Conservation (phyloP, 2,797 vertebrate species). For the Sorex maritimensis region DNA sequence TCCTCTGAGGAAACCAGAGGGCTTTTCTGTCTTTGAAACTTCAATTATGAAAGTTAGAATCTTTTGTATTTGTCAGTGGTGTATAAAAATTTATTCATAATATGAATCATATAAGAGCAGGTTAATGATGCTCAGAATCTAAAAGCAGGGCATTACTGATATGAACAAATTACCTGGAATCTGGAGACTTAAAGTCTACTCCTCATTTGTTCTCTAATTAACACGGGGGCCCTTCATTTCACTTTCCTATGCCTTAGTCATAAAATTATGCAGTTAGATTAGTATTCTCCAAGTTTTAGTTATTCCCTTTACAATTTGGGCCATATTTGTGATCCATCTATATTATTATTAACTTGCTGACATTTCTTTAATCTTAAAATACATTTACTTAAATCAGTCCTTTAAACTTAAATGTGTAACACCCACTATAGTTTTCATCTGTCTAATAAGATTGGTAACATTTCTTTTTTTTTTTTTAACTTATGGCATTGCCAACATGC, state of each 20-base stretch:
- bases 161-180: conserved; percentile 77
- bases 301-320: conserved; percentile 37
- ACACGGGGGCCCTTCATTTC: conserved; percentile 70
- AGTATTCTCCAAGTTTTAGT: conserved; percentile 40
- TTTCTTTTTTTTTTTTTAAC: too few species aligned
- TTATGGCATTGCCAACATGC: background rate
- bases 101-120: conserved; percentile 70
- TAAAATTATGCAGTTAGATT: conserved; percentile 12
- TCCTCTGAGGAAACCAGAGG: conserved; percentile 74
- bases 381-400: background rate
- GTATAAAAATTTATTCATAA: conserved; percentile 79
- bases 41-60: conserved; percentile 83
- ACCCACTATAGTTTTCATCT: background rate
- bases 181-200: conserved; percentile 60
- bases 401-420: conserved; percentile 1
- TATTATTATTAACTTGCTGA: conserved; percentile 45
- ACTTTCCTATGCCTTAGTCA: conserved; percentile 12
- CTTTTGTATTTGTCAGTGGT: conserved; percentile 74
- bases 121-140: conserved; percentile 71
- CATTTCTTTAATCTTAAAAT: conserved; percentile 1
- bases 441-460: background rate
- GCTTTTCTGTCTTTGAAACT: conserved; percentile 83
- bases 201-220: conserved; percentile 75
- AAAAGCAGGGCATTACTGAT: conserved; percentile 61
- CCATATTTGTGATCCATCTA: background rate